These are phyloP conservation scores for Tapirus terrestris DNA, from an alignment of 2,113 vertebrate species.

Conservation along the genomic window DNA sequence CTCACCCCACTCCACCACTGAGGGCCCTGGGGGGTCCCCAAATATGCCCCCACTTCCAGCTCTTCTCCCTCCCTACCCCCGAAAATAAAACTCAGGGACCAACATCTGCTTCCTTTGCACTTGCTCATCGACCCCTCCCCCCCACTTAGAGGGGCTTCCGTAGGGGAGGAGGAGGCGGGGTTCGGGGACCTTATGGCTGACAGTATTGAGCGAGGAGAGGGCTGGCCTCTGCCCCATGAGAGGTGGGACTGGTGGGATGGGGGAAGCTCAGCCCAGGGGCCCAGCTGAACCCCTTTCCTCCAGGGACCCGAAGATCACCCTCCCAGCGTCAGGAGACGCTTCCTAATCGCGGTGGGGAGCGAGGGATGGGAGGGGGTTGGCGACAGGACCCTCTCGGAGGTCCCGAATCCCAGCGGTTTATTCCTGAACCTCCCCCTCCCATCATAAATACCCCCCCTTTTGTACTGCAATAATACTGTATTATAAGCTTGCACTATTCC, in stretches of 20 bases:
- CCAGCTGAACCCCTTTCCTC: background rate
- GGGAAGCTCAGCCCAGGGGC: background rate
- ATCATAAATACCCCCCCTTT: slow-evolving; percentile 82
- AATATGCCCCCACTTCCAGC: slow-evolving; percentile 63
- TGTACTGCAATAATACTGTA: slow-evolving; percentile 94
- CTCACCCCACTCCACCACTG: background rate
- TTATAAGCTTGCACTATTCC: slow-evolving; percentile 95
- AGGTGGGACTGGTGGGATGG: background rate
- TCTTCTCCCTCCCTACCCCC: slow-evolving; percentile 71
- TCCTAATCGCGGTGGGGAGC: background rate
- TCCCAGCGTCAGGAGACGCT: background rate
- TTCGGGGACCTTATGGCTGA: background rate
- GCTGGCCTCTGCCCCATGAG: background rate
- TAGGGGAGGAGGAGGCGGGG: slow-evolving; percentile 35
- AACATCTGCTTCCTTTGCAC: slow-evolving; percentile 90
- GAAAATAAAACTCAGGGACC: slow-evolving; percentile 90
- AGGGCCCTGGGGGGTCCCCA: slow-evolving; percentile 65
- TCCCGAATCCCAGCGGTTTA: slow-evolving; percentile 83
- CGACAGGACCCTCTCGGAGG: slow-evolving; percentile 45
- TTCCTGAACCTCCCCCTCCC: slow-evolving; percentile 77
- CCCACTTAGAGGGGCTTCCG: slow-evolving; percentile 22
- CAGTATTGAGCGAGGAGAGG: slow-evolving; percentile 38
- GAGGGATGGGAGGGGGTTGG: background rate
- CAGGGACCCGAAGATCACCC: background rate
- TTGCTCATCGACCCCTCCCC: slow-evolving; percentile 78